A percentile compares a stretch with the other conserved stretches of the same genome.
phyloP scores from a whole-genome alignment of 2,113 vertebrate genomes.

The Cavia aperea region DNA sequence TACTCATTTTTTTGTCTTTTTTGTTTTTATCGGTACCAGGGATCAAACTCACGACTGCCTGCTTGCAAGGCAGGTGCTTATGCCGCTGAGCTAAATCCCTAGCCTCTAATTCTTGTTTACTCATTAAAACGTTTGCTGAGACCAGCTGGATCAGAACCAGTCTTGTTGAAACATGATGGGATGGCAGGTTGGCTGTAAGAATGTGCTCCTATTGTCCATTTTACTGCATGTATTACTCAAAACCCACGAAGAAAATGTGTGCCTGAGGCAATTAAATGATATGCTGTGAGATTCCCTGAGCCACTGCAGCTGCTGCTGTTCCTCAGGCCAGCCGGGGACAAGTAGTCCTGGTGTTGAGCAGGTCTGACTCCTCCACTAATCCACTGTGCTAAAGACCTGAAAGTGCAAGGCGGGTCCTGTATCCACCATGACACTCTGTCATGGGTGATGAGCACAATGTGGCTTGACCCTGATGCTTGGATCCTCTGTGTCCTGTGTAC shows the following conservation, averaged over 20 bases:
- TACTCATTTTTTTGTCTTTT: neutral
- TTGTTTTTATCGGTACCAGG: too few relatives aligned
- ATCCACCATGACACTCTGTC: neutral
- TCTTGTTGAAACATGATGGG: neutral
- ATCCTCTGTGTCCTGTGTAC: neutral
- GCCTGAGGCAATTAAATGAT: neutral
- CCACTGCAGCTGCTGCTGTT: neutral
- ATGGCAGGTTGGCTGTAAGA: neutral
- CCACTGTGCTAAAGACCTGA: neutral
- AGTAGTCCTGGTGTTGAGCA: neutral
- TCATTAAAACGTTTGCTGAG: neutral
- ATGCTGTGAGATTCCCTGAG: neutral
- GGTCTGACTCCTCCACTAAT: neutral
- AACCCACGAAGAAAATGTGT: neutral
- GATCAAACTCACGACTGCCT: too few relatives aligned
- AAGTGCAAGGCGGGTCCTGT: neutral
- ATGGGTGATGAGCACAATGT: neutral
- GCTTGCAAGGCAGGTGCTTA: too few relatives aligned
- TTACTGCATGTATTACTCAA: neutral
- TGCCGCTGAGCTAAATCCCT: too few relatives aligned
- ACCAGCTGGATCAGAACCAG: neutral
- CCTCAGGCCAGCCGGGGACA: fast-evolving
- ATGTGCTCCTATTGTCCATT: neutral
- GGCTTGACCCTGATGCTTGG: neutral
- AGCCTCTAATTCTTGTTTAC: too few relatives aligned